Conservation (phyloP, 2,888 invertebrate genomes). For the Aelia acuminata region DNA sequence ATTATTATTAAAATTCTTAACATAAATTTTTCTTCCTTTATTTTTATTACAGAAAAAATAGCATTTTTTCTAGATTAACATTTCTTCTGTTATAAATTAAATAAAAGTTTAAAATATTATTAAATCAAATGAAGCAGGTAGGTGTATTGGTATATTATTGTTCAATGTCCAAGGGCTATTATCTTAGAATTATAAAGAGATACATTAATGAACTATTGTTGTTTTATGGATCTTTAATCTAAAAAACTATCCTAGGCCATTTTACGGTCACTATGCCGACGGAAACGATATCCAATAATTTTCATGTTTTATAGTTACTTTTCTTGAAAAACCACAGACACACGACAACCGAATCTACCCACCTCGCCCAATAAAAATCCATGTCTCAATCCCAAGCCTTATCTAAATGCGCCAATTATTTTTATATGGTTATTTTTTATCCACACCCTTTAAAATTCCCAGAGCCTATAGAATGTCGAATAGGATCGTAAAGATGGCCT, state of each 20-base stretch:
- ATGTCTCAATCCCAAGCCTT: conserved; percentile 11
- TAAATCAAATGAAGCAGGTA: too few species aligned
- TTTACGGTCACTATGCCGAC: neutral
- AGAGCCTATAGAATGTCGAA: conserved; percentile 28
- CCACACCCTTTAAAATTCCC: conserved; percentile 34
- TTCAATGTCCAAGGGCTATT: too few species aligned
- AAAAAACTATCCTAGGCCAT: neutral
- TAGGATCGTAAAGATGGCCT: neutral
- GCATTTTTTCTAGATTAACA: too few species aligned
- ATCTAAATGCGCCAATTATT: conserved; percentile 36
- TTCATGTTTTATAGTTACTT: neutral
- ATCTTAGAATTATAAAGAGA: too few species aligned
- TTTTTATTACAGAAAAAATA: too few species aligned
- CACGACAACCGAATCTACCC: neutral
- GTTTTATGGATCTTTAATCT: neutral
- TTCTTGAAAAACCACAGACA: neutral
- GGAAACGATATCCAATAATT: neutral
- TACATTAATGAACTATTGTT: neutral
- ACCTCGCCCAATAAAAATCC: conserved; percentile 4
- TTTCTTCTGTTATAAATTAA: too few species aligned
- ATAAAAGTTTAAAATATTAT: too few species aligned
- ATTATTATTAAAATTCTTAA: too few species aligned
- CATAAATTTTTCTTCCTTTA: too few species aligned
- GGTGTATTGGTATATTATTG: too few species aligned
- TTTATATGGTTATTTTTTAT: conserved; percentile 6